phyloP scores from a whole-genome alignment of 1,140 invertebrate genomes.

The Charaxes varanes region DNA sequence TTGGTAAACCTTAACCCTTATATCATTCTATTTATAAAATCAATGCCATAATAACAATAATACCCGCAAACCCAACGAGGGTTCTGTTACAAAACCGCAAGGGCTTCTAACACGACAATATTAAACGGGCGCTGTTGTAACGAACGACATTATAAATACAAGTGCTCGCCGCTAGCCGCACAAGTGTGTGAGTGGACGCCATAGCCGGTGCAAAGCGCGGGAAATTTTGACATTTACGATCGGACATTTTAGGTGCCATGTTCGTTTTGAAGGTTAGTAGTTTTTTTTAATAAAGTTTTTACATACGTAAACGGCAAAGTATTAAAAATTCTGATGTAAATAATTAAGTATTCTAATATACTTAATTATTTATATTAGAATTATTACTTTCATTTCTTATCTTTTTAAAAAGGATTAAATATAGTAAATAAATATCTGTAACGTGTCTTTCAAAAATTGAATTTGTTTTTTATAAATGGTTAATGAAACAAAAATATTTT shows the following conservation, averaged over 20 bases:
- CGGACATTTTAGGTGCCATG: conserved; percentile 39
- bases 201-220: conserved; percentile 45
- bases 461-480: too few relatives aligned
- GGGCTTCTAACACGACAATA: conserved; percentile 63
- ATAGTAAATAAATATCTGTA: too few relatives aligned
- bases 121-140: conserved; percentile 42
- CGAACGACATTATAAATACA: conserved; percentile 65
- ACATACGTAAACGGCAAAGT: too few relatives aligned
- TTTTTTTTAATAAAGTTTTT: too few relatives aligned
- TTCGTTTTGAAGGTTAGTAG: conserved; percentile 61
- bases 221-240: conserved; percentile 56
- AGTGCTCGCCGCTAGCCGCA: conserved; percentile 29
- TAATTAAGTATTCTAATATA: too few relatives aligned
- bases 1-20: conserved; percentile 6
- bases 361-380: too few relatives aligned
- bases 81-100: conserved; percentile 56
- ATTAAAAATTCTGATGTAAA: too few relatives aligned
- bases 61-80: conserved; percentile 25
- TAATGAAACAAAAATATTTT: too few relatives aligned
- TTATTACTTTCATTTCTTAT: too few relatives aligned
- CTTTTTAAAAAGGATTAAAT: too few relatives aligned
- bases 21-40: conserved; percentile 2
- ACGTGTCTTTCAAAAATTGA: too few relatives aligned
- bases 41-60: conserved; percentile 15
- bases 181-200: conserved; percentile 46